Percentiles rank a stretch among this genome's conserved stretches.
phyloP scores from a whole-genome alignment of 2,888 invertebrate species.

The Chrysolina haemoptera region DNA sequence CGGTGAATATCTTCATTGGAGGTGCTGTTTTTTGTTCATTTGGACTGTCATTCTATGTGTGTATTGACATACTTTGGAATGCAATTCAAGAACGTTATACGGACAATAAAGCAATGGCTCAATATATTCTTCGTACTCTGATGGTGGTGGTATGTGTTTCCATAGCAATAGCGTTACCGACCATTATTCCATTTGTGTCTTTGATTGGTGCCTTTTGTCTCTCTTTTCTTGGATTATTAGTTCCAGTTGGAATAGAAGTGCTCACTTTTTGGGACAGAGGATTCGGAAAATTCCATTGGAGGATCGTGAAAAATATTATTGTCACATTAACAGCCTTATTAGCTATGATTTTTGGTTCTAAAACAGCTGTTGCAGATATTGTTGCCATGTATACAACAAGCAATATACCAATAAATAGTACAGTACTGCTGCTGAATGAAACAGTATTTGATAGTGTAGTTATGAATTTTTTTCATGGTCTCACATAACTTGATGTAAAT shows the following conservation, averaged over 20 bases:
- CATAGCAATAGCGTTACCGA: constrained; percentile 89
- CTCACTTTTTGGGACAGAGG: constrained; percentile 90
- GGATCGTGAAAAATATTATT: constrained; percentile 84
- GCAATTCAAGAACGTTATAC: constrained; percentile 77
- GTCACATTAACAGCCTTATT: constrained; percentile 83
- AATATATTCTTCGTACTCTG: constrained; percentile 82
- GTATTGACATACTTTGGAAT: constrained; percentile 93
- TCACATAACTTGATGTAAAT: background rate
- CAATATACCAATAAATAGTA: background rate
- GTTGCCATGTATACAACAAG: constrained; percentile 57
- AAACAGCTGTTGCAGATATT: constrained; percentile 77
- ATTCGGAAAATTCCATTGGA: constrained; percentile 77
- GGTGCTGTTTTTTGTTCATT: constrained; percentile 95
- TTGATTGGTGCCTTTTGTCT: constrained; percentile 95
- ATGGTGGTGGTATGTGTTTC: constrained; percentile 78
- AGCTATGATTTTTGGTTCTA: constrained; percentile 88
- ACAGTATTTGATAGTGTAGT: background rate
- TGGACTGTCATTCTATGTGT: constrained; percentile 98
- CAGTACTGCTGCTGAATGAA: background rate
- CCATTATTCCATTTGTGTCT: constrained; percentile 90
- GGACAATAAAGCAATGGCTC: constrained; percentile 79
- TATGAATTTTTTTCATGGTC: background rate
- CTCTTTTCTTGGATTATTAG: constrained; percentile 90
- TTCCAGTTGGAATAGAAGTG: constrained; percentile 89
- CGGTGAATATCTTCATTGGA: constrained; percentile 89